Percentiles rank a stretch among this genome's conserved stretches.
Evolutionary conservation across 35 echinoderm and acorn worm species (phyloP).

Genomic region (Strongylocentrotus purpuratus): DNA sequence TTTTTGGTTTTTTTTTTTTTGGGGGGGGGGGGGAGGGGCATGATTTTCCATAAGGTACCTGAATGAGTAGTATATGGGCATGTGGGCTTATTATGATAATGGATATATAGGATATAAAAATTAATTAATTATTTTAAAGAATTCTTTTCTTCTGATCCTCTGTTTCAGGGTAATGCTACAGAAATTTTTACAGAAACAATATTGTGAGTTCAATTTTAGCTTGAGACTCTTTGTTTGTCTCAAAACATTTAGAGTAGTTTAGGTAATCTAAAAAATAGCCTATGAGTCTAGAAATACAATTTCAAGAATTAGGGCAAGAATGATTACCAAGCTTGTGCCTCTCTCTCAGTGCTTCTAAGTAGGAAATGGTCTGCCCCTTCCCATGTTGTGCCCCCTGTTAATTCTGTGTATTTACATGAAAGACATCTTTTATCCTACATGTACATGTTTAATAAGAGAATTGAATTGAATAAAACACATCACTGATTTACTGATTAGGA

Average conservation of each 20-base stretch:
- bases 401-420: neutral
- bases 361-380: neutral
- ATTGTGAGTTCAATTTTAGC: neutral
- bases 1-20: no score
- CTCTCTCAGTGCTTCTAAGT: neutral
- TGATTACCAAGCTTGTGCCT: neutral
- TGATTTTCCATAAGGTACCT: no score
- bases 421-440: neutral
- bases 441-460: neutral
- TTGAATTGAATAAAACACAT: neutral
- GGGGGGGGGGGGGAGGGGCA: no score
- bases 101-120: no score
- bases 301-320: neutral
- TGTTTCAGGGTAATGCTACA: no score
- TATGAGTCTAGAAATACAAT: neutral
- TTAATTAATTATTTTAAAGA: no score
- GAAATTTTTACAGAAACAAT: neutral
- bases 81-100: no score
- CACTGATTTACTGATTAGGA: neutral
- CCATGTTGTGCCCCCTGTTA: neutral
- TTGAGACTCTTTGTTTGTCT: neutral
- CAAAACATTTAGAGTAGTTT: neutral
- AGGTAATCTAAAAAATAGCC: neutral
- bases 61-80: no score
- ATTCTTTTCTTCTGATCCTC: no score